Conservation (phyloP, 1,140 invertebrate genomes). For the Drosophila ohnishii region DNA sequence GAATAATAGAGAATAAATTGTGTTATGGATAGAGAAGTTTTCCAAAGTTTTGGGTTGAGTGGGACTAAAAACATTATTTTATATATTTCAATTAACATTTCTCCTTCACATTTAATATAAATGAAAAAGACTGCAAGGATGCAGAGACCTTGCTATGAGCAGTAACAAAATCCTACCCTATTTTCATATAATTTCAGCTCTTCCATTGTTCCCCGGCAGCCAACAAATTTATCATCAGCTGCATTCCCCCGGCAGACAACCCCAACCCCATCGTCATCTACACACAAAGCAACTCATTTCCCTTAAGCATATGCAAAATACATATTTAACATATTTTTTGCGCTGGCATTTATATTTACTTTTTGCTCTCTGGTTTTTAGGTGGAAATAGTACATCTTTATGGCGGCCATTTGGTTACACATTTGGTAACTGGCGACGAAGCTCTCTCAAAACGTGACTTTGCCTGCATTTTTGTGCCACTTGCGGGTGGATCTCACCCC, state of each 20-base stretch:
- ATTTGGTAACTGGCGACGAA: constrained; percentile 48
- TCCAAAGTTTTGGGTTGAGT: background rate
- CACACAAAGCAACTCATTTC: constrained; percentile 48
- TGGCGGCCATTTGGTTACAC: constrained; percentile 65
- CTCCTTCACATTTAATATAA: background rate
- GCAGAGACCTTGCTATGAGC: background rate
- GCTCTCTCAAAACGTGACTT: constrained; percentile 70
- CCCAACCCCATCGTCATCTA: constrained; percentile 12
- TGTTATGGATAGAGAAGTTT: background rate
- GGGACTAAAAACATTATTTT: background rate
- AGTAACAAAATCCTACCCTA: background rate
- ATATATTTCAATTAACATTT: background rate
- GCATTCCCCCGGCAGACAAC: constrained; percentile 9
- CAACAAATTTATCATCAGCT: constrained; percentile 13
- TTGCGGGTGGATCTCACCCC: constrained; percentile 30
- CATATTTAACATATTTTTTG: constrained; percentile 59
- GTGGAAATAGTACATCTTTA: constrained; percentile 52
- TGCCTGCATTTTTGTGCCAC: constrained; percentile 68
- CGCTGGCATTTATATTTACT: constrained; percentile 42
- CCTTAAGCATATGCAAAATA: constrained; percentile 50
- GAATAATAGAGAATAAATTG: background rate
- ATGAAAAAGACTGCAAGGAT: background rate
- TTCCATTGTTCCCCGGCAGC: background rate
- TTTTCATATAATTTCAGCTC: constrained; percentile 5
- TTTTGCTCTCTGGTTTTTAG: constrained; percentile 34